A percentile compares a stretch with the other conserved stretches of the same genome.
These are phyloP conservation scores for Drosophila atripex DNA, from an alignment of 2,888 invertebrate genomes.

Conservation along the genomic window DNA sequence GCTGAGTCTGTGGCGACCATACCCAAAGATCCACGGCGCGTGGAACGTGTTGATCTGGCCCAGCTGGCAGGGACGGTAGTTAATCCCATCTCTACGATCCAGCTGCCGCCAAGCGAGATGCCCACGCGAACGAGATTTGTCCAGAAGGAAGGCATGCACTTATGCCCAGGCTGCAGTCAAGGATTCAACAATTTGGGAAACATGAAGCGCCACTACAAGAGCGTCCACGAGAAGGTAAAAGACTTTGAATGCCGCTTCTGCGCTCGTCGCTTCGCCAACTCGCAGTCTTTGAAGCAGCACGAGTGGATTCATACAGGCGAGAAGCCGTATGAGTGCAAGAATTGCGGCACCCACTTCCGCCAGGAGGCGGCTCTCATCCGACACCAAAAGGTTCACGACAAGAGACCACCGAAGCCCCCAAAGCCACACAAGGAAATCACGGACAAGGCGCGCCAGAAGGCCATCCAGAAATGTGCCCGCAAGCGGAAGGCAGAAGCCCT, in stretches of 20 bases:
- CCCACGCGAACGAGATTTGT: constrained; percentile 69
- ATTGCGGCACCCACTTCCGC: constrained; percentile 80
- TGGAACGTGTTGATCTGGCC: constrained; percentile 78
- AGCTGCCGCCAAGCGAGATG: constrained; percentile 57
- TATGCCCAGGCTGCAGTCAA: constrained; percentile 80
- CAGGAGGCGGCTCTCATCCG: constrained; percentile 81
- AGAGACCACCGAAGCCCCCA: constrained; percentile 52
- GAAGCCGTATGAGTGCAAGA: constrained; percentile 79
- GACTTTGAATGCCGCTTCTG: constrained; percentile 81
- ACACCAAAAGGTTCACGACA: constrained; percentile 81
- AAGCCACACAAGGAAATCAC: constrained; percentile 59
- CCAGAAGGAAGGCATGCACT: constrained; percentile 80
- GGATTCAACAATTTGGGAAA: constrained; percentile 82
- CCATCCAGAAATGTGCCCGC: constrained; percentile 70
- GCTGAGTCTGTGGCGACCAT: constrained; percentile 80
- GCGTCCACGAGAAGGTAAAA: constrained; percentile 82
- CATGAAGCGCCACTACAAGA: constrained; percentile 81
- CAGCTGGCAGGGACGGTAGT: constrained; percentile 79
- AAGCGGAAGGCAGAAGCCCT: constrained; percentile 68
- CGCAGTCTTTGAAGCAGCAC: constrained; percentile 82
- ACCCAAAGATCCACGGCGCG: constrained; percentile 78
- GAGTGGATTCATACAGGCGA: constrained; percentile 83
- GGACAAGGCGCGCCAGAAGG: constrained; percentile 64
- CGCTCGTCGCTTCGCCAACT: constrained; percentile 81
- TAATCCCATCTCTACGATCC: constrained; percentile 76